Base-by-base conservation (phyloP, 2,113 vertebrate genomes). In the Hippocampus comes region DNA sequence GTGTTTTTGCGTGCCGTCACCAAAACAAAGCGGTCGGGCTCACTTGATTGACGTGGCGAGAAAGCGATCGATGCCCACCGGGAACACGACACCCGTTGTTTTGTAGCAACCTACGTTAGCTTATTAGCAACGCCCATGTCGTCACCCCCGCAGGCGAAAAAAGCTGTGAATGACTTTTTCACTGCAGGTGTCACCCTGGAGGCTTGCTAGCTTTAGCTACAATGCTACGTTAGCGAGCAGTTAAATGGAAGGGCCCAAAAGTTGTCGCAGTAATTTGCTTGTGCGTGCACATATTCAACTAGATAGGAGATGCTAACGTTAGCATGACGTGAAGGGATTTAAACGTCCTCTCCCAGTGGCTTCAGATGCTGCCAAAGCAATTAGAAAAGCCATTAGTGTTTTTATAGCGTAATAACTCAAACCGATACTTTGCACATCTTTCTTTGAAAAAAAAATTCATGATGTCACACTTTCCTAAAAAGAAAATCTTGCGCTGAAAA, bases 71-170 rank as follows among this genome's bases (percentile, higher is more conserved):
- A 27, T 27, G 56, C 11, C 56, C 23, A 25, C 25, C n/a, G 12
- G 14, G 56, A 59, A n/a, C 56, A 7, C 12, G 56, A 25, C 23
- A 27, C 56, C 11, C 23, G 15, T 59, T 59, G 56, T 59, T 59
- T 27, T 59, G 56, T 59, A 27, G 56, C 56, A 59, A 27, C 68
- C 71, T 78, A 77, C 74, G 79, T 79, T 60, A 81, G 61, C 79
- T 85, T 82, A 59, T 59, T 27, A 27, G 56, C 56, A 59, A 59
- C 56, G 5, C 23, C 12, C 12, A 59, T 59, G 56, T 14, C 53
- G n/a, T 56, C 53, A 56, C 15, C 21, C 34, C 53, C 9, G 9
- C 20, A 3, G 21, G 53, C 2, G 53, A 53, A 23, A 23, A 51
- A 51, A 51, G 17, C 48, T 1, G 5, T 4, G 48, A 9, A 20